Evolutionary conservation across 2,797 vertebrate species (phyloP), one percentile per base, ranked within the genome.

Genomic region (Aeoliscus strigatus): DNA sequence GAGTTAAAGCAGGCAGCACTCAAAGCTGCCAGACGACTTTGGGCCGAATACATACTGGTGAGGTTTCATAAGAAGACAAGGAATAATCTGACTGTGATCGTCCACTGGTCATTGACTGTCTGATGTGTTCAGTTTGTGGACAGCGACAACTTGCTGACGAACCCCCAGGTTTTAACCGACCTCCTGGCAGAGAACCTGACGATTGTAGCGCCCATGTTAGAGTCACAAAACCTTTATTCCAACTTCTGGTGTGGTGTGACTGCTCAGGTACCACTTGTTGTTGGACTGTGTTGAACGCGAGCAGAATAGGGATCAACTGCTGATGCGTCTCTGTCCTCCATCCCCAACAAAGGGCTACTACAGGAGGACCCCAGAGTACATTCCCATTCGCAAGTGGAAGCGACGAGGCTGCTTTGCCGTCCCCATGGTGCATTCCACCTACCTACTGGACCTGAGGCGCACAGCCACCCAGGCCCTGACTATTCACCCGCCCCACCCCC

Each of bases 231-330:
- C 3, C 86, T 93, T 11, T 95, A 95, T 73, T 94, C 92, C 5
- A 95, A 94, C 75, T 95, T 93, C 83, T 94, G 93, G 93, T 93
- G 93, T 36, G 93, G 92, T 24, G 88, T 93, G 71, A 94, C 92
- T 2, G 74, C 90, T 16, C 82, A 94, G 91, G 93, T 85, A 86
- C 77, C 81, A 2, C 7, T 17, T 25, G 1, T 9, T 16, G 5
- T 11, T 31, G 1, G 35, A 9, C 3, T 6, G 8, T 12, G 27
- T 29, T 21, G 13, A 29, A 12, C 1, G 3, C 14, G 14, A 26
- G 9, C 8, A 16, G 8, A 9, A 14, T 15, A 21, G 6, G 4
- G 3, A 9, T 10, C 5, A 6, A 14, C 16, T 16, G 15, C 11
- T 28, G 14, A 28, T 7, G 9, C 12, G 4, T 25, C 11, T 14